Evolutionary conservation across 2,888 invertebrate species (phyloP).

Genomic region (Poecilus cupreus): DNA sequence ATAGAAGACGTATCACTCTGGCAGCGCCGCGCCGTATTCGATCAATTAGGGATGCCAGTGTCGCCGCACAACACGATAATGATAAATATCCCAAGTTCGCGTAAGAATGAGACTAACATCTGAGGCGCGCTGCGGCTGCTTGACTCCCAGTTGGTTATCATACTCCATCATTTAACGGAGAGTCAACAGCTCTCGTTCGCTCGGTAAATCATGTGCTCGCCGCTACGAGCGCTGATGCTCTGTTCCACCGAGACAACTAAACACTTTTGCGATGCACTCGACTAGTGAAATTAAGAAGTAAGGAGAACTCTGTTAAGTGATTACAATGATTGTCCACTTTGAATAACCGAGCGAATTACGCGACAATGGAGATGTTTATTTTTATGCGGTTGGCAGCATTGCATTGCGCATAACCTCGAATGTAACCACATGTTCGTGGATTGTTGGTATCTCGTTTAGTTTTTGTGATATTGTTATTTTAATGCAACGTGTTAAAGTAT

Average conservation of each 20-base stretch:
- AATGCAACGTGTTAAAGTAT: no score
- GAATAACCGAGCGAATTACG: no score
- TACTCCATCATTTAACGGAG: constrained; percentile 47
- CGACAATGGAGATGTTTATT: no score
- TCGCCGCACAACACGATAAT: constrained; percentile 26
- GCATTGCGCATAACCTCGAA: no score
- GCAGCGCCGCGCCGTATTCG: constrained; percentile 33
- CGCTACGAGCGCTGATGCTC: neutral
- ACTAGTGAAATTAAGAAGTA: neutral
- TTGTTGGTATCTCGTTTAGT: no score
- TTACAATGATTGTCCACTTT: neutral
- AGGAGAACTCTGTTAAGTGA: neutral
- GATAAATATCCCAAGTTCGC: constrained; percentile 53
- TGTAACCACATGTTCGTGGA: no score
- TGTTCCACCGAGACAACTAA: neutral
- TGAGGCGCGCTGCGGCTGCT: neutral
- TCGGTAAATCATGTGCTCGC: neutral
- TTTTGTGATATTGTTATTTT: no score
- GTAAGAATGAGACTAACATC: constrained; percentile 34
- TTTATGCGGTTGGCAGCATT: no score
- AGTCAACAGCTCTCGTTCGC: constrained; percentile 3
- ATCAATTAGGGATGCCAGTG: constrained; percentile 51
- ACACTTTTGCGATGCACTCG: neutral
- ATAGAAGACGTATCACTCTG: constrained; percentile 43
- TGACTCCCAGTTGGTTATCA: constrained; percentile 36